Evolutionary conservation across 2,888 invertebrate species (phyloP), one percentile per base, ranked within the genome.

Genomic region (Dasypolia templi): DNA sequence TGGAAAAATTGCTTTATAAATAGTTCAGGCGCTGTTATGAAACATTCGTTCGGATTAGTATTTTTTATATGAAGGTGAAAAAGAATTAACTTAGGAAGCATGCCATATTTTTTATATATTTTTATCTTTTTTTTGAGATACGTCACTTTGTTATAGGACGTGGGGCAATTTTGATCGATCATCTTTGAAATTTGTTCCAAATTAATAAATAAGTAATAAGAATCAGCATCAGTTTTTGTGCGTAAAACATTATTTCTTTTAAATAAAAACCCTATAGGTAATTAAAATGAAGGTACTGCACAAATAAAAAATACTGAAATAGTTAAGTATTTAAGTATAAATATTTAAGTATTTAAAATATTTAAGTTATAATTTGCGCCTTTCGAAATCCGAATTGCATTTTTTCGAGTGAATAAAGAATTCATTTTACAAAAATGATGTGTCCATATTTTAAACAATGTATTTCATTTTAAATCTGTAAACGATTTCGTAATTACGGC

Each of bases 401-500:
- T 72, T 79, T 70, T 71, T 75, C 32, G 64, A 66, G 53, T 26
- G 55, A 75, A 78, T 77, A 79, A 81, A 72, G 72, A 78, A 83
- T 78, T 77, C 26, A 83, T 79, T 77, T 75, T 46, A 62, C 51
- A 79, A 75, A 86, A 81, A 72, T 79, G 75, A 84, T 79, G 70
- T 35, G 74, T 82, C 78, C 82, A 82, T 71, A 82, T 74, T 81
- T 82, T 77, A 81, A 75, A 86, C 86, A 87, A 87, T 81, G 64
- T 81, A 77, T 86, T 88, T 87, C 78, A 87, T 88, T 90, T 82
- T 87, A 77, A 87, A 88, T 85, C 83, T 81, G 82, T 80, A 84
- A 86, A 87, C 85, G 84, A 51, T 68, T 64, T 49, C 75, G 78
- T 83, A 76, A 85, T 87, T 88, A 87, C 86, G 86, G 77, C 83